Conservation (phyloP, 2,797 vertebrate genomes). For the Tapera naevia region DNA sequence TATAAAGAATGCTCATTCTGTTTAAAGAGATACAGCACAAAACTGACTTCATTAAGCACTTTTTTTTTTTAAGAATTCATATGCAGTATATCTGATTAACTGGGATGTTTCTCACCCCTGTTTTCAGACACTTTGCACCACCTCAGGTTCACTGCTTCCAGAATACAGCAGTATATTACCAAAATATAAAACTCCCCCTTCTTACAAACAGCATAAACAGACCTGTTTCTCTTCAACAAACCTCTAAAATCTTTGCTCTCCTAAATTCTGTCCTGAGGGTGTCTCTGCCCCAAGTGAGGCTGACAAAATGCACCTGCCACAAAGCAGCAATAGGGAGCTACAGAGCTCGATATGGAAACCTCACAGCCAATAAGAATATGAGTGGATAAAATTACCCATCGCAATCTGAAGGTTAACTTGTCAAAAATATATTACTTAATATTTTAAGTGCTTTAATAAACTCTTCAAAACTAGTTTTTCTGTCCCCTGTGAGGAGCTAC, state of each 20-base stretch:
- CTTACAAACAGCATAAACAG: neutral
- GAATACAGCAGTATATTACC: neutral
- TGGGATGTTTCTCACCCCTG: neutral
- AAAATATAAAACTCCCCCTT: neutral
- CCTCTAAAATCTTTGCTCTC: neutral
- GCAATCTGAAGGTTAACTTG: neutral
- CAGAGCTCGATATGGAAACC: neutral
- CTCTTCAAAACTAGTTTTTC: neutral
- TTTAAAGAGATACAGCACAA: neutral
- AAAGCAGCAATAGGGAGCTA: neutral
- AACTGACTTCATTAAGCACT: neutral
- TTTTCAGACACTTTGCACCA: neutral
- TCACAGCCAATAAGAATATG: neutral
- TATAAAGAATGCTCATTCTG: neutral
- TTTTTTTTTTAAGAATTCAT: neutral
- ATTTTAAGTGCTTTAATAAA: neutral
- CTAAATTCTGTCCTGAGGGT: neutral
- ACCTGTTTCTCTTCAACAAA: neutral
- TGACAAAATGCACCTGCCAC: neutral
- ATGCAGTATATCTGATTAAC: neutral
- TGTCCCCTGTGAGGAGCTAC: neutral
- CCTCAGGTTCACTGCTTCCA: neutral
- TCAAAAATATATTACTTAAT: neutral
- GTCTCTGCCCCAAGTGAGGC: neutral
- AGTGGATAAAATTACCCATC: neutral